Percentiles rank a stretch among this genome's conserved stretches.
Evolutionary conservation across 1,140 invertebrate species (phyloP).

Genomic region (Cephus cinctus): DNA sequence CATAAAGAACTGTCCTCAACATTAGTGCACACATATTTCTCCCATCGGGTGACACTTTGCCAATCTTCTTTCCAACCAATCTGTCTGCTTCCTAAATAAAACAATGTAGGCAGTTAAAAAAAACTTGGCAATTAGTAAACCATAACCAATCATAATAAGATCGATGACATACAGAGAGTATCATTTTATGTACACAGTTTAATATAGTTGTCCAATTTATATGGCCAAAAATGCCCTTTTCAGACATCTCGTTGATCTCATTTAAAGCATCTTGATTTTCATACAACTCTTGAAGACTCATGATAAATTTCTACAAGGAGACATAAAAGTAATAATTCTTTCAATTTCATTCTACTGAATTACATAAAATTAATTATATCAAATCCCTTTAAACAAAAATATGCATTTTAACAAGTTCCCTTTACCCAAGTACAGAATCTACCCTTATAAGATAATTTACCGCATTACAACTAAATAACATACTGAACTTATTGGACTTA

Average conservation of each 20-base stretch:
- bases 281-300: constrained; percentile 22
- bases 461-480: too few species aligned
- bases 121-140: background rate
- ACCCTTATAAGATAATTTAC: too few species aligned
- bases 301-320: constrained; percentile 25
- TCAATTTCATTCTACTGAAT: too few species aligned
- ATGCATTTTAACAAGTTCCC: too few species aligned
- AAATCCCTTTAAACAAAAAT: too few species aligned
- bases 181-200: constrained; percentile 20
- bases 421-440: too few species aligned
- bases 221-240: background rate
- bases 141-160: constrained; percentile 2
- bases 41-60: constrained; percentile 19
- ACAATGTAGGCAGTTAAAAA: constrained; percentile 5
- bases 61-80: constrained; percentile 14
- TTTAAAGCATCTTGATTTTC: constrained; percentile 22
- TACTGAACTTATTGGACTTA: too few species aligned
- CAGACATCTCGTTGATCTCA: constrained; percentile 26
- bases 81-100: constrained; percentile 27
- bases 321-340: background rate
- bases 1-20: constrained; percentile 22
- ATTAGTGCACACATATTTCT: constrained; percentile 11
- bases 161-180: background rate
- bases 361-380: too few species aligned
- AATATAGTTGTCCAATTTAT: constrained; percentile 30